Conservation (phyloP, 2,888 invertebrate species). For the Amblyjoppa fuscipennis region DNA sequence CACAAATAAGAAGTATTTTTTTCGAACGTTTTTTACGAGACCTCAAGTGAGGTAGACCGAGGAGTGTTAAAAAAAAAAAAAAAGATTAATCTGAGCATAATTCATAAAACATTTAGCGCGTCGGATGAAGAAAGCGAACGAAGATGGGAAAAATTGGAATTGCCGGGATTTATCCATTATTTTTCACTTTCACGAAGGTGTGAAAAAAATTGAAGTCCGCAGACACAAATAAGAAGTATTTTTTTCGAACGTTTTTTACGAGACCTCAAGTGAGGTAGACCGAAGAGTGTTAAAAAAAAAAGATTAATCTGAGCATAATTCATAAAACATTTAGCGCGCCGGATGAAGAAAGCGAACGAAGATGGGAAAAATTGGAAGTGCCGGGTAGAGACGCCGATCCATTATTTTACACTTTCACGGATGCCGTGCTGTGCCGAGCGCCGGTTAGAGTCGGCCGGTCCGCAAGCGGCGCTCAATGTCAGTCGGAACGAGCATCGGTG, state of each 20-base stretch:
- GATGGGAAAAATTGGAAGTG: slow-evolving; percentile 37
- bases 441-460: not conserved
- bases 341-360: slow-evolving; percentile 31
- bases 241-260: not conserved
- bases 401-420: slow-evolving; percentile 67
- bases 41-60: no score
- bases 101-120: not conserved
- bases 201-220: no score
- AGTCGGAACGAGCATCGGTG: not conserved
- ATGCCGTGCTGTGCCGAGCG: slow-evolving; percentile 46
- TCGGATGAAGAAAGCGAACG: slow-evolving; percentile 15
- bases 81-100: no score
- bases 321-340: not conserved
- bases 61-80: no score
- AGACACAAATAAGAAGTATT: slow-evolving; percentile 15
- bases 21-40: no score
- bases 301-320: no score
- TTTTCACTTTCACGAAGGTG: no score
- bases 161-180: not conserved
- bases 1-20: no score
- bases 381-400: not conserved
- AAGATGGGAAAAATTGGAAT: slow-evolving; percentile 40
- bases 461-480: not conserved
- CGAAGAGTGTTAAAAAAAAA: no score
- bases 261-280: no score